Percentiles rank a stretch among this genome's conserved stretches.
These are phyloP conservation scores for Idaea dimidiata DNA, from an alignment of 2,888 invertebrate genomes.

Conservation along the genomic window DNA sequence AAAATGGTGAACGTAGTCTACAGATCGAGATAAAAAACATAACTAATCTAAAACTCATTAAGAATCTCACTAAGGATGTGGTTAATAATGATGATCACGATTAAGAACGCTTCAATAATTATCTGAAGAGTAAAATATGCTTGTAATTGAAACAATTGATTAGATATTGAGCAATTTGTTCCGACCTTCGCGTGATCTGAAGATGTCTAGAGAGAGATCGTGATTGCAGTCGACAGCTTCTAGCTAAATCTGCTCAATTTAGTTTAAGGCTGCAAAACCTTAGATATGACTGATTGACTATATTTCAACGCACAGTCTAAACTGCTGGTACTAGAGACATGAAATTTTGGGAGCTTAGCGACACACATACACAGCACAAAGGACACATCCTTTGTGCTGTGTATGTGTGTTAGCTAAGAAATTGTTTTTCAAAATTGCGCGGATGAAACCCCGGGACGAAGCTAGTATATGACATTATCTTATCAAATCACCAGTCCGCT, in stretches of 20 bases:
- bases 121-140: conserved; percentile 13
- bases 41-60: background rate
- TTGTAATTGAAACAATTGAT: conserved; percentile 18
- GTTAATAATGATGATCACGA: conserved; percentile 19
- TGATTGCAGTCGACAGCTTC: conserved; percentile 7
- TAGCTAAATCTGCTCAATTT: background rate
- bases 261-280: background rate
- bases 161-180: conserved; percentile 12
- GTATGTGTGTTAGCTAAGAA: no score
- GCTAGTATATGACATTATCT: no score
- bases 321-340: no score
- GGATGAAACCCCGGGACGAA: no score
- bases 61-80: conserved; percentile 25
- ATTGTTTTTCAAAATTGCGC: no score
- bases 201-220: conserved; percentile 3
- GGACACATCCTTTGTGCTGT: no score
- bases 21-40: background rate
- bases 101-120: conserved; percentile 8
- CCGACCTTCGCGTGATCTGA: conserved; percentile 25
- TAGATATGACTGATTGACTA: no score
- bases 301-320: no score
- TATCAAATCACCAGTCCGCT: no score
- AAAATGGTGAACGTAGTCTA: background rate
- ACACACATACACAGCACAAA: no score
- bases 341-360: no score